Evolutionary conservation across 2,888 invertebrate species (phyloP).

Genomic region (Synanthedon myopaeformis): DNA sequence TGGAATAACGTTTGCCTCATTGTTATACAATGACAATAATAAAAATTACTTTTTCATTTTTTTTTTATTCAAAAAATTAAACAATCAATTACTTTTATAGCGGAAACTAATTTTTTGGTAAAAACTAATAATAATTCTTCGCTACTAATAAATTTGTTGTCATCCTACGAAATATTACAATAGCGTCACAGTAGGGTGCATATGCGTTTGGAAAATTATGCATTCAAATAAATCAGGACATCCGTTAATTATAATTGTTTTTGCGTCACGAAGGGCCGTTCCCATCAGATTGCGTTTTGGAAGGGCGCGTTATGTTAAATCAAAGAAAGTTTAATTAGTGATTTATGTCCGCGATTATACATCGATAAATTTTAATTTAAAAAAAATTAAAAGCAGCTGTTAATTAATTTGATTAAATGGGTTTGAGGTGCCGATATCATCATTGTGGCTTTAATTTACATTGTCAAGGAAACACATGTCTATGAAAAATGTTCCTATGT

Average conservation of each 20-base stretch:
- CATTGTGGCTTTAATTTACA: too few relatives aligned
- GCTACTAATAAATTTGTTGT: conserved; percentile 1
- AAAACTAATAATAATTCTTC: too few relatives aligned
- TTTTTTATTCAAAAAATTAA: too few relatives aligned
- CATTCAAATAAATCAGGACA: conserved; percentile 4
- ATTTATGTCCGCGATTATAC: neutral
- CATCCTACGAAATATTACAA: conserved; percentile 3
- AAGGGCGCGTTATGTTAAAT: neutral
- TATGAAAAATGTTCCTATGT: too few relatives aligned
- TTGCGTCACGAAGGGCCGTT: conserved; percentile 1
- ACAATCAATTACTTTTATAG: too few relatives aligned
- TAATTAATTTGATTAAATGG: neutral
- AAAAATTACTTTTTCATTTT: too few relatives aligned
- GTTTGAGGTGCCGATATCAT: too few relatives aligned
- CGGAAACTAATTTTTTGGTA: too few relatives aligned
- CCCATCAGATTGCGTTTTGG: conserved; percentile 1
- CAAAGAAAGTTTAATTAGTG: neutral
- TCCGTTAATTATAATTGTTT: conserved; percentile 4
- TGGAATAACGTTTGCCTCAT: too few relatives aligned
- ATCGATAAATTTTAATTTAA: neutral
- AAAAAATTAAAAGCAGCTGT: neutral
- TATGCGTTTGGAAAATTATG: conserved; percentile 4
- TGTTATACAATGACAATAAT: too few relatives aligned
- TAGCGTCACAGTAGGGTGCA: conserved; percentile 6
- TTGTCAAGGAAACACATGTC: too few relatives aligned